Percentiles rank a stretch among this genome's conserved stretches.
Conservation (phyloP, 2,888 invertebrate genomes). For the Teleiodes luculella region DNA sequence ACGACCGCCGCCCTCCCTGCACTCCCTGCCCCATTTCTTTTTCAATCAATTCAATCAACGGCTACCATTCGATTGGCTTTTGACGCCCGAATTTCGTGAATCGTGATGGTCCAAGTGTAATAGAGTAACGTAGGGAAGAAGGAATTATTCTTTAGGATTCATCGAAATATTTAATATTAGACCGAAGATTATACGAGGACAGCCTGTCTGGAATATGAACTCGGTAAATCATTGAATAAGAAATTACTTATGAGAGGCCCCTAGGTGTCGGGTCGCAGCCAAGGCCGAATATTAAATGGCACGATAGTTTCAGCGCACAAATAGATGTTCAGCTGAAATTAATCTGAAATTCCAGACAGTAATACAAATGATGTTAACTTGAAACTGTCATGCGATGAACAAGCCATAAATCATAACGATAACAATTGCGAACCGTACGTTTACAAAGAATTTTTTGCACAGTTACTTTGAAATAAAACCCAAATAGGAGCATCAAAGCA, state of each 20-base stretch:
- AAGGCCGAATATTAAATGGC: constrained; percentile 34
- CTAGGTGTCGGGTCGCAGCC: constrained; percentile 31
- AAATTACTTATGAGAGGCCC: constrained; percentile 34
- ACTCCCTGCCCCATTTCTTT: constrained; percentile 64
- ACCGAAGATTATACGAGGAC: background rate
- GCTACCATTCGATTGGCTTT: constrained; percentile 61
- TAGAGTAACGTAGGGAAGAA: constrained; percentile 9
- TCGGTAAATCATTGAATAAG: constrained; percentile 39
- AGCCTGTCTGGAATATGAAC: constrained; percentile 22
- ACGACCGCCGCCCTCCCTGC: constrained; percentile 39
- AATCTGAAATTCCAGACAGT: constrained; percentile 3
- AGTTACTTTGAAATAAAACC: constrained; percentile 3
- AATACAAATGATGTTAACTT: constrained; percentile 10
- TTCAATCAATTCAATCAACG: constrained; percentile 74
- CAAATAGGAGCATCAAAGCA: constrained; percentile 1
- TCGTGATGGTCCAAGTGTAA: constrained; percentile 15
- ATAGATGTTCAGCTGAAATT: constrained; percentile 5
- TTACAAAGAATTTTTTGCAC: background rate
- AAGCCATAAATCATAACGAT: constrained; percentile 7
- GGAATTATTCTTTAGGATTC: background rate
- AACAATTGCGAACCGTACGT: constrained; percentile 3
- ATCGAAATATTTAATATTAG: background rate
- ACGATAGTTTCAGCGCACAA: constrained; percentile 4
- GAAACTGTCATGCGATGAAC: constrained; percentile 10
- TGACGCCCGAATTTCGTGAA: constrained; percentile 30